phyloP scores from a whole-genome alignment of 1,140 invertebrate species.

The Semibalanus balanoides region DNA sequence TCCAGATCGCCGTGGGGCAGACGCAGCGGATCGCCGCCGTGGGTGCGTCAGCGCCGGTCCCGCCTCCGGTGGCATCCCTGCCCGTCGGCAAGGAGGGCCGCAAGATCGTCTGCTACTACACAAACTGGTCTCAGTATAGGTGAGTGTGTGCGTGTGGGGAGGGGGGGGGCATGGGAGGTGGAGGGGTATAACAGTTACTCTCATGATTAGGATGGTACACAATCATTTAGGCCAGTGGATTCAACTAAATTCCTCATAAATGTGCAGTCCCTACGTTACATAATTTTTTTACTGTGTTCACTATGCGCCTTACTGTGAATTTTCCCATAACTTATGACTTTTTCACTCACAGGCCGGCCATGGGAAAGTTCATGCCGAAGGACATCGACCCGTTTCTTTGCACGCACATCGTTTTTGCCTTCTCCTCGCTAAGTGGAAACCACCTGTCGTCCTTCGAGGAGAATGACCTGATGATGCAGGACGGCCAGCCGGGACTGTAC shows the following conservation, averaged over 20 bases:
- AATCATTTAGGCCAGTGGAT: too few relatives aligned
- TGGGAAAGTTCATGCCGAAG: constrained; percentile 85
- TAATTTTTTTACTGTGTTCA: too few relatives aligned
- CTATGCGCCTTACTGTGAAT: too few relatives aligned
- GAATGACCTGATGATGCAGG: constrained; percentile 73
- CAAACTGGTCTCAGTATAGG: background rate
- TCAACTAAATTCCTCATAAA: too few relatives aligned
- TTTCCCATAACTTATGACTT: too few relatives aligned
- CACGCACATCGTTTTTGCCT: constrained; percentile 90
- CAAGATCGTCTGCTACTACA: background rate
- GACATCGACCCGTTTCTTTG: constrained; percentile 89
- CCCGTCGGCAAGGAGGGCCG: background rate
- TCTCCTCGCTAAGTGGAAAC: constrained; percentile 92
- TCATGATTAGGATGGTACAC: too few relatives aligned
- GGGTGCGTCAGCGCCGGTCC: background rate
- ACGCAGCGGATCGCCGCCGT: background rate
- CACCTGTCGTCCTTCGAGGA: constrained; percentile 79
- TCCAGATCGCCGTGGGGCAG: too few relatives aligned
- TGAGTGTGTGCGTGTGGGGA: too few relatives aligned
- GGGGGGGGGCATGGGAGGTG: too few relatives aligned
- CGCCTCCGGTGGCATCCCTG: too few relatives aligned
- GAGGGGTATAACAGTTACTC: too few relatives aligned
- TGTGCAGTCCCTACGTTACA: too few relatives aligned
- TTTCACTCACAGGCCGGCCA: constrained; percentile 47
- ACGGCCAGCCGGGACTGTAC: constrained; percentile 76